Base-by-base conservation (phyloP, 2,113 vertebrate species). In the Nerophis lumbriciformis region DNA sequence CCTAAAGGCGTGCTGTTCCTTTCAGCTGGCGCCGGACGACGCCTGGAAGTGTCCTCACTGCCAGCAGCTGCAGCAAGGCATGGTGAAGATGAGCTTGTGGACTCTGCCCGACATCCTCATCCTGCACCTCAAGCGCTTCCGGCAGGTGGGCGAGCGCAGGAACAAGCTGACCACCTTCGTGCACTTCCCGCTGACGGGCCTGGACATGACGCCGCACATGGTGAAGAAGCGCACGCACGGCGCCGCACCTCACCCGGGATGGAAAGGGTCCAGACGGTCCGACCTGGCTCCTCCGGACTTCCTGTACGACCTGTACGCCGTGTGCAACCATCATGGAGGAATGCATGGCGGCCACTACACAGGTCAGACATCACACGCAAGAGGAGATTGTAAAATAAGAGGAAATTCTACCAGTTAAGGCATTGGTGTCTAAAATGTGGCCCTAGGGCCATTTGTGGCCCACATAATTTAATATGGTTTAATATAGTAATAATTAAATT, bases 301-400 rank as follows among this genome's bases (percentile, higher is more conserved):
- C 79, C 87, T 94, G 21, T 99, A 99, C 0, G 96, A 99, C 66
- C 84, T 99, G 66, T 99, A 98, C 0, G 96, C 95, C 0, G 94
- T 99, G 79, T 99, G 96, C 86, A 97, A 99, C 83, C 96, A 99
- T 86, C 95, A 99, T 0, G 96, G 96, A 77, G 93, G 93, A 66
- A 92, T 99, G 93, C 96, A 98, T 58, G 94, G 95, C 0, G 96
- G 96, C 35, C 96, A 98, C 81, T 98, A 98, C 88, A 99, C 96
- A 66, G 96, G 95, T 96, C 77, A 28, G 90, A 87, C 10, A 1
- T 13, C 56, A 35, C 2, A 16, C 39, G 7, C 39, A 4, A 28
- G 1, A 28, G 21, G 21, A 28, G 21, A 28, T 28, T 28, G 28
- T 1, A 1, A 28, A 28, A 28, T 28, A 3, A 0, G 1, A 28